A percentile compares a stretch with the other conserved stretches of the same genome.
Evolutionary conservation across 37 sponge, comb jelly and placozoan genomes (phyloP).

Genomic region (Aphrocallistes beatrix): DNA sequence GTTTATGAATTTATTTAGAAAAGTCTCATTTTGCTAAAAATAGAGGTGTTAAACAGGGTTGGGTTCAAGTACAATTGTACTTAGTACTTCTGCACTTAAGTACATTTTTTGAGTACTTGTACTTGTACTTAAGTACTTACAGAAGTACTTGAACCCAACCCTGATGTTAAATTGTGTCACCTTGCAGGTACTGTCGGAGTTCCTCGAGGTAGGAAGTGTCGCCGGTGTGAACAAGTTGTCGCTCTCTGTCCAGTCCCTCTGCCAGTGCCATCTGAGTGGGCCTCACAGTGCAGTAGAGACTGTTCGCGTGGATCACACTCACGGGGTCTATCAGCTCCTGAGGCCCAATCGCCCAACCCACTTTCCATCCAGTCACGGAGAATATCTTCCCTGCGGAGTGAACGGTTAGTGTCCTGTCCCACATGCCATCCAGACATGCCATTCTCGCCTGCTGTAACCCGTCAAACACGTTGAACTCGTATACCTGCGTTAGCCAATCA

Average conservation of each 20-base stretch:
- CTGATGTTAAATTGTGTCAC: too few species aligned
- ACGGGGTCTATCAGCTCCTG: conserved; percentile 49
- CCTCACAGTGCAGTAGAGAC: conserved; percentile 56
- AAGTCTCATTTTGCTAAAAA: too few species aligned
- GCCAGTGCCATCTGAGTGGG: conserved; percentile 38
- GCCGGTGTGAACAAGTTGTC: not conserved
- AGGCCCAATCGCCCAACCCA: conserved; percentile 90
- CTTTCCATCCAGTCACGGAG: conserved; percentile 92
- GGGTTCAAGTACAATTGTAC: too few species aligned
- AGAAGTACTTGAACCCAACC: too few species aligned
- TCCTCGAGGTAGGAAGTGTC: not conserved
- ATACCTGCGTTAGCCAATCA: not conserved
- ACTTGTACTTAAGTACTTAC: too few species aligned
- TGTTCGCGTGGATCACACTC: conserved; percentile 33
- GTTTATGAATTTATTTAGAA: too few species aligned
- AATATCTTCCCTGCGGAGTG: conserved; percentile 98
- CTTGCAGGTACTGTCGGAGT: not conserved
- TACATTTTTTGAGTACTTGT: too few species aligned
- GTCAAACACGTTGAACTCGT: not conserved
- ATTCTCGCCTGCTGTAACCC: not conserved
- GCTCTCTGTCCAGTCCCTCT: not conserved
- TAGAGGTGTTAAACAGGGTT: too few species aligned
- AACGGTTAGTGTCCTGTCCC: conserved; percentile 89
- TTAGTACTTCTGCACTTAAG: too few species aligned
- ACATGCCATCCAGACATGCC: conserved; percentile 92